phyloP scores from a whole-genome alignment of 64 coral and sea anemone genomes.

The Montipora foliosa region DNA sequence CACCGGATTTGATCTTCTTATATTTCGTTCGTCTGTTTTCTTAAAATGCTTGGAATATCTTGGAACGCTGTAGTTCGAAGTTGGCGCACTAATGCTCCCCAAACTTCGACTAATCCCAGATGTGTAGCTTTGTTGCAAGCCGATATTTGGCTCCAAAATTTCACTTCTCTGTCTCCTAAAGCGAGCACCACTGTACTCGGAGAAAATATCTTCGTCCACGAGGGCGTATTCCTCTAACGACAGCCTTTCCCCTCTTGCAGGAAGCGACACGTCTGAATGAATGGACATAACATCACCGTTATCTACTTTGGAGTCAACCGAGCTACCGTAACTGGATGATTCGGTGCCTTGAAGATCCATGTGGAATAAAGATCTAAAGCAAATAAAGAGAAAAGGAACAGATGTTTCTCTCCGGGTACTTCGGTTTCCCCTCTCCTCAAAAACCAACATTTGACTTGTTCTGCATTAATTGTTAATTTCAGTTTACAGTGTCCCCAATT shows the following conservation, averaged over 20 bases:
- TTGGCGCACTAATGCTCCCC: not conserved
- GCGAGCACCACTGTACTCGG: not conserved
- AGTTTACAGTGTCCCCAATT: no score
- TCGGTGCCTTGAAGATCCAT: constrained; percentile 16
- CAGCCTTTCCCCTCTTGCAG: not conserved
- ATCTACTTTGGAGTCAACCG: not conserved
- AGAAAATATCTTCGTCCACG: not conserved
- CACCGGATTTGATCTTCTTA: not conserved
- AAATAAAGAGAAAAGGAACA: no score
- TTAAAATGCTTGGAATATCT: not conserved
- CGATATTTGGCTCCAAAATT: not conserved
- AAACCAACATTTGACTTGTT: no score
- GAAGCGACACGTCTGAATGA: constrained; percentile 8
- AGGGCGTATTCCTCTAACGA: constrained; percentile 6
- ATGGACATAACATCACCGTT: constrained; percentile 7
- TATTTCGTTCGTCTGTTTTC: not conserved
- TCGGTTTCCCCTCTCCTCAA: no score
- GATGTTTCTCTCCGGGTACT: no score
- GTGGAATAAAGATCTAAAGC: constrained; percentile 1
- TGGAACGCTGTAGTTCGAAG: not conserved
- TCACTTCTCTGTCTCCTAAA: not conserved
- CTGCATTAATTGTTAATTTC: no score
- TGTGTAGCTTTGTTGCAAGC: not conserved
- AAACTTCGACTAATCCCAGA: constrained; percentile 30
- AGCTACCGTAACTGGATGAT: constrained; percentile 13